A percentile compares a stretch with the other conserved stretches of the same genome.
Evolutionary conservation across 2,797 vertebrate genomes (phyloP).

Genomic region (Enoplosus armatus): DNA sequence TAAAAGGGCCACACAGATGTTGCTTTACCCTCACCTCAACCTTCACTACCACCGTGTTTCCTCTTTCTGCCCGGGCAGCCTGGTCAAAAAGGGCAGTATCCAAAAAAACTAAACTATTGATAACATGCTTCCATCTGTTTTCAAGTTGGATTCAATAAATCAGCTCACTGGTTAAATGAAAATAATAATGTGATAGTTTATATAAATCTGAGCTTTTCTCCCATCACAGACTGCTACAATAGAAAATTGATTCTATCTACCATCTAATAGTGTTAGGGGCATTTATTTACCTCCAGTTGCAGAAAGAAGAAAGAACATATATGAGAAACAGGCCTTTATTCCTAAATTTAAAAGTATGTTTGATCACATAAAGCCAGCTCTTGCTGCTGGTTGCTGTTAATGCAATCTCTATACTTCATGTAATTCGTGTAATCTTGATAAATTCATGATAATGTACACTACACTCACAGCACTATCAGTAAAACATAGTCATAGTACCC

Average conservation of each 20-base stretch:
- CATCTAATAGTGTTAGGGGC: not conserved
- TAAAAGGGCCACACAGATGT: slow-evolving; percentile 64
- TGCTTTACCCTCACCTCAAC: slow-evolving; percentile 50
- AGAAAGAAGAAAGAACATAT: not conserved
- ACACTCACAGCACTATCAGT: not conserved
- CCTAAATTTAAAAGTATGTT: not conserved
- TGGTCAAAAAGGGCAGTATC: slow-evolving; percentile 7
- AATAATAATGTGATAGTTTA: not conserved
- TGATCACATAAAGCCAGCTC: not conserved
- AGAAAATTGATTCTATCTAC: not conserved
- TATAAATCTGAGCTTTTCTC: not conserved
- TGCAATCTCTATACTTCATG: not conserved
- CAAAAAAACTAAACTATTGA: not conserved
- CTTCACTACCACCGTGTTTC: slow-evolving; percentile 10
- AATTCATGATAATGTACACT: not conserved
- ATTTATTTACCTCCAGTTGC: not conserved
- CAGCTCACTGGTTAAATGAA: not conserved
- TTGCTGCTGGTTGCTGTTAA: not conserved
- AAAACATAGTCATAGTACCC: not conserved
- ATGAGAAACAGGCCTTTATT: not conserved
- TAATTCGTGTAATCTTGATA: not conserved
- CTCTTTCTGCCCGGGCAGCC: slow-evolving; percentile 4
- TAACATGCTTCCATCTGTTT: slow-evolving; percentile 15
- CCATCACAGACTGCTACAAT: not conserved
- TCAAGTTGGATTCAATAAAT: not conserved